phyloP scores from a whole-genome alignment of 2,797 vertebrate species.

The Mormyrops attenuatus region DNA sequence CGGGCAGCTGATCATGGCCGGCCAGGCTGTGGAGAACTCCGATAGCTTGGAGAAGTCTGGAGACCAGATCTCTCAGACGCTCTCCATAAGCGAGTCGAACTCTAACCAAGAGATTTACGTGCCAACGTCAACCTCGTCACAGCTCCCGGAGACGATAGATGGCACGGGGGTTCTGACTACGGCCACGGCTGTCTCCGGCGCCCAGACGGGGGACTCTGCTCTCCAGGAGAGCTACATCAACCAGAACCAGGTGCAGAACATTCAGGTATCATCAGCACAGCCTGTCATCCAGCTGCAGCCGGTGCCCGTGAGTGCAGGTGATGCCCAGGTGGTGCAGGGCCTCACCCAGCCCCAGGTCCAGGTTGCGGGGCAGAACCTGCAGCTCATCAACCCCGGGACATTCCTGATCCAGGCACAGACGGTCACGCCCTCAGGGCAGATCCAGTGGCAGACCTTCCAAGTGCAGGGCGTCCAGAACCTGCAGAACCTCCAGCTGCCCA shows the following conservation, averaged over 20 bases:
- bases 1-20: conserved; percentile 87
- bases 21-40: conserved; percentile 74
- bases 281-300: conserved; percentile 80
- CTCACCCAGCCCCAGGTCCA: conserved; percentile 65
- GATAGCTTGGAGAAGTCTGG: conserved; percentile 78
- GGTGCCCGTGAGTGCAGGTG: conserved; percentile 74
- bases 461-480: conserved; percentile 98
- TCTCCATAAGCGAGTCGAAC: conserved; percentile 63
- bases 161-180: conserved; percentile 92
- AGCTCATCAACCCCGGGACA: conserved; percentile 93
- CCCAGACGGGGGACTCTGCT: conserved; percentile 80
- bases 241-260: conserved; percentile 83
- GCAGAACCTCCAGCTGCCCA: conserved; percentile 92
- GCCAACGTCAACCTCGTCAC: conserved; percentile 81
- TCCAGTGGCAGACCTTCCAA: conserved; percentile 99
- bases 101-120: conserved; percentile 81
- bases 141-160: conserved; percentile 91
- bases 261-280: conserved; percentile 81
- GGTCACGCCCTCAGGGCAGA: conserved; percentile 93
- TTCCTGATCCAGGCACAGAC: conserved; percentile 99
- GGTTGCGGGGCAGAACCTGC: conserved; percentile 83
- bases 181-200: conserved; percentile 75
- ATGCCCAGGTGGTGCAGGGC: conserved; percentile 80
- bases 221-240: conserved; percentile 93
- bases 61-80: conserved; percentile 75